These are phyloP conservation scores for Corynorhinus townsendii DNA, from an alignment of 2,113 vertebrate species.

Conservation along the genomic window DNA sequence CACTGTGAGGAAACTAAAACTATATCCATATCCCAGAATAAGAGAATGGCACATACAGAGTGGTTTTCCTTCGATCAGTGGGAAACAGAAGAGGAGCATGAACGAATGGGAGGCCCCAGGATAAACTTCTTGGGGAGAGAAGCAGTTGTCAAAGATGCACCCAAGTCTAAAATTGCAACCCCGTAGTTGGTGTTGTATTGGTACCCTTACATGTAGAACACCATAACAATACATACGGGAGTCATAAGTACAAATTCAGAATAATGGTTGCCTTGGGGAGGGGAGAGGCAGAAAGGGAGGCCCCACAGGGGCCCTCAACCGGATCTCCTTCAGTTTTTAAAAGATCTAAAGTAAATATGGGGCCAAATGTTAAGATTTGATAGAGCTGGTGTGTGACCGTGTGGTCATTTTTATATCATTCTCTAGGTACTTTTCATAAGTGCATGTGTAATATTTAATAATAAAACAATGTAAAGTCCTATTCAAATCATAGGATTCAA, in stretches of 20 bases:
- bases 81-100: neutral
- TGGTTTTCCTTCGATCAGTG: too few species aligned
- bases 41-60: neutral
- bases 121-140: neutral
- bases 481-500: neutral
- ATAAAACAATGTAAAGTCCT: neutral
- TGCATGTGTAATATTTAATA: neutral
- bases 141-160: too few species aligned
- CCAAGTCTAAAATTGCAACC: neutral
- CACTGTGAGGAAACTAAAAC: neutral
- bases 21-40: neutral
- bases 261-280: neutral
- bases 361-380: neutral
- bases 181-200: rapidly evolving
- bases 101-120: neutral
- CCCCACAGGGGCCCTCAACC: neutral
- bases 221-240: neutral
- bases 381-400: neutral
- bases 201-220: neutral
- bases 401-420: neutral
- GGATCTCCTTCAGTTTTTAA: neutral
- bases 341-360: neutral
- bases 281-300: neutral
- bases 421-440: neutral
- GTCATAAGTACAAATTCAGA: neutral